Evolutionary conservation across 1,140 invertebrate species (phyloP), one percentile per base, ranked within the genome.

Genomic region (Drosophila virilis): DNA sequence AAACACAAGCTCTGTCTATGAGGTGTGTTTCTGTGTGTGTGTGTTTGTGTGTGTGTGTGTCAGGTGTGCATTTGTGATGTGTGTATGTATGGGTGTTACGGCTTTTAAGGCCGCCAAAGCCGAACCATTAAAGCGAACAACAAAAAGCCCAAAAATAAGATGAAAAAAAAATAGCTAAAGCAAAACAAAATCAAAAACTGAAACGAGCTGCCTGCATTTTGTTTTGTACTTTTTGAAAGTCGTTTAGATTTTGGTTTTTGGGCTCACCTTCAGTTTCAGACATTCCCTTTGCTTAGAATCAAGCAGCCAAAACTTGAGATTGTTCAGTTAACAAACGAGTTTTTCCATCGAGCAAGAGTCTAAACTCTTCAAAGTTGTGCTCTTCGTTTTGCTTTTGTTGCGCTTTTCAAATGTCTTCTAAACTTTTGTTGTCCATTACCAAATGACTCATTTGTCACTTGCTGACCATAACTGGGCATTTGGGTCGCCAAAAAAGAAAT

Each of bases 31-130:
- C n/a, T 35, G 35, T 50, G 32, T 61, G 42, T 46, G 9, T 58
- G 57, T 78, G n/a, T n/a, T n/a, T 42, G 15, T 50, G 28, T 35
- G 35, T 50, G 32, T 61, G 42, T 46, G 9, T 58, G 57, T 78
- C 67, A 83, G 77, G 80, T 84, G 77, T 84, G 65, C 80, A 68
- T 67, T 33, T 60, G 38, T 65, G 22, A n/a, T 57, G 6, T 60
- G 45, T 58, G 37, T 46, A 12, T 54, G 28, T 59, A 38, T 61
- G 59, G n/a, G 37, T 46, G 51, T 51, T 67, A 78, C 46, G 55
- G 79, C 57, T 80, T 72, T 74, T 78, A 78, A 81, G 79, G 80
- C 80, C 80, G 77, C 55, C 76, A 70, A 54, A 78, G 68, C 50
- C 64, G 59, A 51, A 55, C 43, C 66, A 74, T 74, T 69, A 70